Evolutionary conservation across 2,888 invertebrate species (phyloP).

Genomic region (Euplexia lucipara): DNA sequence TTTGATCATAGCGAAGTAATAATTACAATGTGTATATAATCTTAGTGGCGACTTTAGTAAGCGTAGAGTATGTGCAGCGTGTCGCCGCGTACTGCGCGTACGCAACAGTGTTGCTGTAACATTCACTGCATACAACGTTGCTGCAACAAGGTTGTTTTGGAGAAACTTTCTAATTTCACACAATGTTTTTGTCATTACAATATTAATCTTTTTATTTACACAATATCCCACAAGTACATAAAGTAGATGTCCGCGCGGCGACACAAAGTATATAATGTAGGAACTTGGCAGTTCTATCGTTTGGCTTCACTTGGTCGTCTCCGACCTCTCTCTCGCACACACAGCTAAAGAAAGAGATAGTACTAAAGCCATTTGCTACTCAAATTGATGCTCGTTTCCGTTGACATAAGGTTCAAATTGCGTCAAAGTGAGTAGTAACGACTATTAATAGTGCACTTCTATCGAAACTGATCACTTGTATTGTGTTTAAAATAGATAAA

Average conservation of each 20-base stretch:
- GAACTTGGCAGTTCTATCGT: slow-evolving; percentile 63
- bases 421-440: slow-evolving; percentile 13
- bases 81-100: slow-evolving; percentile 28
- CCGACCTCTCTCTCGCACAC: slow-evolving; percentile 52
- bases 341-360: slow-evolving; percentile 47
- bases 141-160: slow-evolving; percentile 15
- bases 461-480: slow-evolving; percentile 54
- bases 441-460: slow-evolving; percentile 35
- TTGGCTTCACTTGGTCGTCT: slow-evolving; percentile 53
- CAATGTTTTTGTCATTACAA: slow-evolving; percentile 19
- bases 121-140: slow-evolving; percentile 33
- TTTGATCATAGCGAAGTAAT: slow-evolving; percentile 67
- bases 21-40: slow-evolving; percentile 55
- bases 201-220: slow-evolving; percentile 20
- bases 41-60: slow-evolving; percentile 59
- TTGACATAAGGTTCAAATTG: slow-evolving; percentile 17
- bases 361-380: slow-evolving; percentile 15
- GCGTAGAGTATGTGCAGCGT: slow-evolving; percentile 56
- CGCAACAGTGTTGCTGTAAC: slow-evolving; percentile 24
- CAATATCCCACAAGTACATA: slow-evolving; percentile 41
- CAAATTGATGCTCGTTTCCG: slow-evolving; percentile 7
- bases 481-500: slow-evolving; percentile 23
- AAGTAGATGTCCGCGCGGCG: slow-evolving; percentile 14
- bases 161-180: slow-evolving; percentile 19
- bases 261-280: slow-evolving; percentile 56